phyloP scores from a whole-genome alignment of 2,888 invertebrate genomes.

The Slavum lentiscoides region DNA sequence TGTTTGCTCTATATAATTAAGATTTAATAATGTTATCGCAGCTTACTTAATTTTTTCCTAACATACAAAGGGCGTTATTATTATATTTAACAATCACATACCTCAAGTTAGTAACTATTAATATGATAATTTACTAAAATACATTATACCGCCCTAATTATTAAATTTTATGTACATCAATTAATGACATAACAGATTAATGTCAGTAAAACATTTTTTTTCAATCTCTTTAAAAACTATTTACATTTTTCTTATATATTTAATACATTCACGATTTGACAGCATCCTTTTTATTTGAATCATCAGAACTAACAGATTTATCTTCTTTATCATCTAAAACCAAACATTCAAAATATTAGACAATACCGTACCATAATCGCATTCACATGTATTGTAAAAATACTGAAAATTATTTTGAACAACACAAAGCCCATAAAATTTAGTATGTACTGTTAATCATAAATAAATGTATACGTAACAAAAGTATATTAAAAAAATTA shows the following conservation, averaged over 20 bases:
- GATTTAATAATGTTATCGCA: conserved; percentile 23
- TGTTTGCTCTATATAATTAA: conserved; percentile 1
- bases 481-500: background rate
- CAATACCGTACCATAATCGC: background rate
- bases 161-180: conserved; percentile 40
- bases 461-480: background rate
- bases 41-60: conserved; percentile 19
- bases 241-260: conserved; percentile 24
- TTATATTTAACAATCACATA: conserved; percentile 41
- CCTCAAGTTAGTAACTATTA: conserved; percentile 44
- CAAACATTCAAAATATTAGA: conserved; percentile 5
- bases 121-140: conserved; percentile 42
- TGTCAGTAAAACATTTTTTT: conserved; percentile 16
- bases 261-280: conserved; percentile 37
- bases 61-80: conserved; percentile 20
- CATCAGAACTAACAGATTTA: conserved; percentile 54
- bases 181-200: conserved; percentile 19
- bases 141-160: conserved; percentile 38
- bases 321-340: conserved; percentile 56
- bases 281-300: conserved; percentile 47
- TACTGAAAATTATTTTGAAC: too few species aligned
- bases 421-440: too few species aligned
- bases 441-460: background rate
- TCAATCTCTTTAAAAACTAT: conserved; percentile 13
- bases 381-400: background rate